Base-by-base conservation (phyloP, 2,113 vertebrate genomes). In the Romanogobio albipinnatus region DNA sequence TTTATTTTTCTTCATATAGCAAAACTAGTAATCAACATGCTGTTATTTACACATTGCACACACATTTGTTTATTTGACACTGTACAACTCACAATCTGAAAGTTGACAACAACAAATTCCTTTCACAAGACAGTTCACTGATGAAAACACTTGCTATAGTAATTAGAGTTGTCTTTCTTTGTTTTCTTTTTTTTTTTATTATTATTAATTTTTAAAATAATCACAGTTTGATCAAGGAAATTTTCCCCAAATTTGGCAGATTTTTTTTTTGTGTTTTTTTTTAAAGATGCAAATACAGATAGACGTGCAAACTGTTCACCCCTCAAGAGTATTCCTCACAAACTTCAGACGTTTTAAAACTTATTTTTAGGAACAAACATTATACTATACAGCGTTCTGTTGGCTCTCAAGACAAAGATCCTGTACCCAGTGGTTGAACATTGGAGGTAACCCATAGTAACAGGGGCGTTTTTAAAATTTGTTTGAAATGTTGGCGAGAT, bases 21-120 rank as follows among this genome's bases (percentile, higher is more conserved):
- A 95, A 95, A 95, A 95, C 95, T 95, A 95, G 90, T 95, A 93
- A 95, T 95, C 93, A 92, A 94, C 95, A 95, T 95, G 95, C 94
- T 95, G 91, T 94, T 95, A 95, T 95, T 94, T 95, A 95, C 95
- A 95, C 94, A 94, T 95, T 93, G 93, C 93, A 94, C 93, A 84
- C 61, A 81, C 92, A 93, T 90, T 94, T 94, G 93, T 95, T 95
- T 95, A 95, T 95, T 95, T 93, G 92, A 95, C 94, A 95, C 93
- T 95, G 95, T 95, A 95, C 95, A 95, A 93, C 90, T 93, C 93
- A 95, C 94, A 95, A 95, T 95, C 93, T 93, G 93, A 93, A 94
- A 95, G 93, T 92, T 94, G 94, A 95, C 94, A 93, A 95, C 93
- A 93, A 95, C 93, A 95, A 94, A 93, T 92, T 94, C 93, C 92